These are phyloP conservation scores for Agrochola circellaris DNA, from an alignment of 2,888 invertebrate species.

Conservation along the genomic window DNA sequence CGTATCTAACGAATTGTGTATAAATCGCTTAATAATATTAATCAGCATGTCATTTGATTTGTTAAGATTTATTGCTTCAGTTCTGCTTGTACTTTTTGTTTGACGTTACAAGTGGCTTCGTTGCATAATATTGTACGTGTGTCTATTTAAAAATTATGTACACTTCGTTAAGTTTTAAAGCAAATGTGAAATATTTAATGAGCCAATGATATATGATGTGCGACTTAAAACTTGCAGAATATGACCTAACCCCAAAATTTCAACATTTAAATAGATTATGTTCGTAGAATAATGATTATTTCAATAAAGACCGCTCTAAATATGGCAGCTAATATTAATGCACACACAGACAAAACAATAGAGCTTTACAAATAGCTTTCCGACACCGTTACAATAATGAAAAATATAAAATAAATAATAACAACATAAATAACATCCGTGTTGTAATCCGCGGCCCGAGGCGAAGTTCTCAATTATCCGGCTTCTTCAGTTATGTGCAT, in stretches of 20 bases:
- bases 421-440: constrained; percentile 58
- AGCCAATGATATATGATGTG: constrained; percentile 55
- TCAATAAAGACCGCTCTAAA: constrained; percentile 37
- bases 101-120: constrained; percentile 22
- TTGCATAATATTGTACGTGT: constrained; percentile 47
- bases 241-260: constrained; percentile 23
- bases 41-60: constrained; percentile 63
- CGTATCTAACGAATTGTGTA: constrained; percentile 68
- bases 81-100: constrained; percentile 49
- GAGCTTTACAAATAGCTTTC: constrained; percentile 43
- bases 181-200: constrained; percentile 54
- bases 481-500: constrained; percentile 71
- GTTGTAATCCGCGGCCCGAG: constrained; percentile 60
- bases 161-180: constrained; percentile 59
- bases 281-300: constrained; percentile 14
- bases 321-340: constrained; percentile 54
- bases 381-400: constrained; percentile 66
- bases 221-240: constrained; percentile 24
- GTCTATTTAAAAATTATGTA: constrained; percentile 49
- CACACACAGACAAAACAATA: constrained; percentile 51
- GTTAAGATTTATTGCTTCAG: constrained; percentile 63
- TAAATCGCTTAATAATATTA: constrained; percentile 64
- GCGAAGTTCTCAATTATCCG: constrained; percentile 68
- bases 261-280: constrained; percentile 7
- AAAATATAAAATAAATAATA: constrained; percentile 68